Conservation (phyloP, 2,113 vertebrate genomes). For the Colossoma macropomum region DNA sequence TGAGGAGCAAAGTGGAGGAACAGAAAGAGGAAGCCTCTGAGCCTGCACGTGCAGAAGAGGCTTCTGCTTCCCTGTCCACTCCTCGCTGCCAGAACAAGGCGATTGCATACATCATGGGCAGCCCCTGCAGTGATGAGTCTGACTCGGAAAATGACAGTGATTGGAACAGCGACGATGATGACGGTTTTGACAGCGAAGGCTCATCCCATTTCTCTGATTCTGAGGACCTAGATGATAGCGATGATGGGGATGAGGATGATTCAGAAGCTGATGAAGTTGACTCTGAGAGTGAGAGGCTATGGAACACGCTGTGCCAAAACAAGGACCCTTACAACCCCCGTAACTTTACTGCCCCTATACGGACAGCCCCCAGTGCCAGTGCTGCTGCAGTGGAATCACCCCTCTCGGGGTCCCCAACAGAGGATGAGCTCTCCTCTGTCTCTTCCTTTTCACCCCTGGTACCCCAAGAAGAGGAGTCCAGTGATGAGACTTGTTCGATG, state of each 20-base stretch:
- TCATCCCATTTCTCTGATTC: conserved; percentile 76
- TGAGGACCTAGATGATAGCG: conserved; percentile 57
- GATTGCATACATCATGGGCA: conserved; percentile 94
- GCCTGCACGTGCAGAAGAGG: not conserved
- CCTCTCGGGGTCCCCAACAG: conserved; percentile 52
- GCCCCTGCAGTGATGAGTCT: conserved; percentile 77
- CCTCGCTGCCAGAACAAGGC: conserved; percentile 85
- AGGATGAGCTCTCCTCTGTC: not conserved
- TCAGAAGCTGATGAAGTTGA: conserved; percentile 56
- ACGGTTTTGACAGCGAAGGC: conserved; percentile 88
- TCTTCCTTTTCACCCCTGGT: conserved; percentile 47
- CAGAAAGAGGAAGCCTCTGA: not conserved
- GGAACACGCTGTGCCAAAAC: conserved; percentile 81
- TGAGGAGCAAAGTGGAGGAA: not conserved
- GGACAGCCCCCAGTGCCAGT: conserved; percentile 62
- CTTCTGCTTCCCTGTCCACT: not conserved
- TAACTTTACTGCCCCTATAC: conserved; percentile 86
- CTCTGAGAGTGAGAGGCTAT: conserved; percentile 78
- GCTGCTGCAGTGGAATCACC: conserved; percentile 48
- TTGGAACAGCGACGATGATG: conserved; percentile 66
- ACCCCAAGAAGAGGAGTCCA: conserved; percentile 45
- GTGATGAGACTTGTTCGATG: conserved; percentile 76
- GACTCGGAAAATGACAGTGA: conserved; percentile 71
- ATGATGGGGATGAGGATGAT: conserved; percentile 56
- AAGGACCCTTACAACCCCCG: conserved; percentile 87